Conservation (phyloP, 1,140 invertebrate genomes). For the Drosophila biarmipes region DNA sequence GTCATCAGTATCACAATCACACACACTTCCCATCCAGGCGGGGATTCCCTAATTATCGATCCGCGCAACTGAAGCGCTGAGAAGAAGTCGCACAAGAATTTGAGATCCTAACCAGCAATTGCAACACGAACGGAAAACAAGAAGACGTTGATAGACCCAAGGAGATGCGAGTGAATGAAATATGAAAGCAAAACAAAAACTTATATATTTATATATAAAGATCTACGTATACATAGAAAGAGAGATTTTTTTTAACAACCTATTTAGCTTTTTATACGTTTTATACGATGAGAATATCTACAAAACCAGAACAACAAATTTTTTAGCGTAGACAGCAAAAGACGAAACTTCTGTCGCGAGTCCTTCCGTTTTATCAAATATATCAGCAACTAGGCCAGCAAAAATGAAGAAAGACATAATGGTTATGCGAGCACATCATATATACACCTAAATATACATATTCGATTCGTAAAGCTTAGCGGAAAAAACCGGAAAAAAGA, state of each 20-base stretch:
- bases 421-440: conserved; percentile 51
- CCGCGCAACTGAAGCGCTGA: conserved; percentile 18
- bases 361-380: conserved; percentile 76
- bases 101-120: conserved; percentile 34
- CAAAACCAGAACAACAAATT: conserved; percentile 49
- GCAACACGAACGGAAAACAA: neutral
- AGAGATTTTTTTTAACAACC: conserved; percentile 68
- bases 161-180: conserved; percentile 17
- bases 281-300: conserved; percentile 48
- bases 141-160: conserved; percentile 8
- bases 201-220: conserved; percentile 45
- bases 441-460: conserved; percentile 63
- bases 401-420: conserved; percentile 28
- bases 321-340: conserved; percentile 53
- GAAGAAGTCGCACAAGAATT: conserved; percentile 41
- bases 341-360: conserved; percentile 60
- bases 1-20: conserved; percentile 49
- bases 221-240: conserved; percentile 46
- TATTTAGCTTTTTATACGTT: conserved; percentile 83
- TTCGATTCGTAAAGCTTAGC: conserved; percentile 63
- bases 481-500: conserved; percentile 18
- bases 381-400: conserved; percentile 59
- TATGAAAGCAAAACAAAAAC: conserved; percentile 8
- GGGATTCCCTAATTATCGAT: conserved; percentile 14
- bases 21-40: conserved; percentile 38